Conservation (phyloP, 2,797 vertebrate species). For the Triplophysa bombifrons region DNA sequence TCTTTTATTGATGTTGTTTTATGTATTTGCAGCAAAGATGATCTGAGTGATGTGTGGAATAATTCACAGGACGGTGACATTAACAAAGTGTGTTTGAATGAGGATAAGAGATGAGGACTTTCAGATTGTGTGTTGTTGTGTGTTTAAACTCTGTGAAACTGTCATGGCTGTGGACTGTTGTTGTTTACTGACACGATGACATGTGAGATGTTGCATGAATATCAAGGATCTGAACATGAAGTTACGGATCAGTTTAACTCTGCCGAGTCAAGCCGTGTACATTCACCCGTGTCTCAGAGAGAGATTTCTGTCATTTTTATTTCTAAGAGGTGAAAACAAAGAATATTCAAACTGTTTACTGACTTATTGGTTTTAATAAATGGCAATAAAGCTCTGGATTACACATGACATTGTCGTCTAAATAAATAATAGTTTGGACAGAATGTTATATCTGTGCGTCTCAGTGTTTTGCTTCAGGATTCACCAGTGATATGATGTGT, state of each 20-base stretch:
- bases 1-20: constrained; percentile 51
- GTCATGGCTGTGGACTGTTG: constrained; percentile 13
- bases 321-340: background rate
- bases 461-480: too few species aligned
- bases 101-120: too few species aligned
- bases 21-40: constrained; percentile 42
- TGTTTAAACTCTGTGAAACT: constrained; percentile 4
- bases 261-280: background rate
- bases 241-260: constrained; percentile 13
- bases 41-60: background rate
- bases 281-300: background rate
- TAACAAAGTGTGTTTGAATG: too few species aligned
- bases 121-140: too few species aligned
- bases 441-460: background rate
- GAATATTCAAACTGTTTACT: constrained; percentile 3
- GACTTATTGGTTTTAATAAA: constrained; percentile 19
- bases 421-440: background rate
- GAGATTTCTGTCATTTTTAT: background rate
- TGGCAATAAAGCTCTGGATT: constrained; percentile 28
- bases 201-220: constrained; percentile 30
- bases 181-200: constrained; percentile 20
- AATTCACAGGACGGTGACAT: too few species aligned
- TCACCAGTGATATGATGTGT: too few species aligned
- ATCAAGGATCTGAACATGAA: constrained; percentile 6
- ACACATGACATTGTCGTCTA: background rate